phyloP scores from a whole-genome alignment of 2,113 vertebrate genomes.

The Oryzias melastigma region DNA sequence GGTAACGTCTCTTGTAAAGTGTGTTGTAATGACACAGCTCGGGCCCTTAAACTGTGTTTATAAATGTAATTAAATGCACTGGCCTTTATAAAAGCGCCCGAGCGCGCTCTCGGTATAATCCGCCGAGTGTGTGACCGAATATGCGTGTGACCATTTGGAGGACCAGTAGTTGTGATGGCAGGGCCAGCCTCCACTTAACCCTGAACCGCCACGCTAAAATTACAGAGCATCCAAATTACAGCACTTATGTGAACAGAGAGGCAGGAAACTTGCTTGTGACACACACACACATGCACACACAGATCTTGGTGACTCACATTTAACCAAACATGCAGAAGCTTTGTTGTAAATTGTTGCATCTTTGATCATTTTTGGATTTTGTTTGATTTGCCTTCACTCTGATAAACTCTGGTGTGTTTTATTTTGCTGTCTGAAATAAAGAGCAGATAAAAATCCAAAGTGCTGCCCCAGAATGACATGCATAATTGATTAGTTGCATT shows the following conservation, averaged over 20 bases:
- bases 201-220: conserved; percentile 68
- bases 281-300: conserved; percentile 25
- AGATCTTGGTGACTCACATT: conserved; percentile 40
- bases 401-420: background rate
- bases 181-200: conserved; percentile 72
- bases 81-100: conserved; percentile 65
- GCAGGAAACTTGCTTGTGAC: conserved; percentile 49
- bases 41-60: conserved; percentile 75
- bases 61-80: conserved; percentile 75
- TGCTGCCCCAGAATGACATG: too few relatives aligned
- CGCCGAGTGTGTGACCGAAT: conserved; percentile 34
- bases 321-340: conserved; percentile 28
- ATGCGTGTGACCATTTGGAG: conserved; percentile 55
- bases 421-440: too few relatives aligned
- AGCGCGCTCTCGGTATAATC: conserved; percentile 53
- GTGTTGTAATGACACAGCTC: conserved; percentile 68
- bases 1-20: conserved; percentile 57
- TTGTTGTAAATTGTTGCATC: conserved; percentile 35
- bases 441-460: too few relatives aligned
- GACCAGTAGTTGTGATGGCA: conserved; percentile 53
- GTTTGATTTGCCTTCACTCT: conserved; percentile 7
- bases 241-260: conserved; percentile 60
- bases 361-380: conserved; percentile 20
- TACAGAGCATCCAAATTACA: conserved; percentile 74
- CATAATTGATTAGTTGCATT: too few relatives aligned